Evolutionary conservation across 1,140 invertebrate genomes (phyloP).

Genomic region (Ganaspis sp.): DNA sequence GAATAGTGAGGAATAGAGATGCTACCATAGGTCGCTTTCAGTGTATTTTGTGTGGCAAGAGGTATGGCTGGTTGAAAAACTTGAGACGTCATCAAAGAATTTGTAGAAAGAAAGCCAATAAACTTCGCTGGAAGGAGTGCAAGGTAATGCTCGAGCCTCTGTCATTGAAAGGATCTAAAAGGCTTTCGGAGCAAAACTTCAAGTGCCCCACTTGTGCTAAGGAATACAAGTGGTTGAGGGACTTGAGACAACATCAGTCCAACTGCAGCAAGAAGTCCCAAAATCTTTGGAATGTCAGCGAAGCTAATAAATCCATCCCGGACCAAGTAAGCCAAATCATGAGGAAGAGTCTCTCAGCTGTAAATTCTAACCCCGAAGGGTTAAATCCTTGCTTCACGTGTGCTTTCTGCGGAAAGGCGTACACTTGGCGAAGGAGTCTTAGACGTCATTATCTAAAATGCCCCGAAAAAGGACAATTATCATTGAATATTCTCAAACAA

Average conservation of each 20-base stretch:
- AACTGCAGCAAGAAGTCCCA: neutral
- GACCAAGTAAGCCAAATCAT: neutral
- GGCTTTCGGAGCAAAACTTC: neutral
- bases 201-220: neutral
- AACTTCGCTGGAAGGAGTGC: constrained; percentile 14
- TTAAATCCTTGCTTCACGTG: neutral
- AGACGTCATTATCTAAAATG: constrained; percentile 20
- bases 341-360: neutral
- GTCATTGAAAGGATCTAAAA: neutral
- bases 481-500: neutral
- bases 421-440: constrained; percentile 4
- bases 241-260: neutral
- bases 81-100: constrained; percentile 21
- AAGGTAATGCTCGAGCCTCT: constrained; percentile 9
- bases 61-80: constrained; percentile 16
- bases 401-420: neutral
- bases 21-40: neutral
- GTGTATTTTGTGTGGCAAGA: constrained; percentile 10
- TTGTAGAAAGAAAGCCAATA: neutral
- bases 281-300: constrained; percentile 12
- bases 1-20: neutral
- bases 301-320: neutral
- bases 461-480: neutral
- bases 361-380: neutral
- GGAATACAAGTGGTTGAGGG: neutral